phyloP scores from a whole-genome alignment of 2,888 invertebrate species.

The Elgonia sp. region DNA sequence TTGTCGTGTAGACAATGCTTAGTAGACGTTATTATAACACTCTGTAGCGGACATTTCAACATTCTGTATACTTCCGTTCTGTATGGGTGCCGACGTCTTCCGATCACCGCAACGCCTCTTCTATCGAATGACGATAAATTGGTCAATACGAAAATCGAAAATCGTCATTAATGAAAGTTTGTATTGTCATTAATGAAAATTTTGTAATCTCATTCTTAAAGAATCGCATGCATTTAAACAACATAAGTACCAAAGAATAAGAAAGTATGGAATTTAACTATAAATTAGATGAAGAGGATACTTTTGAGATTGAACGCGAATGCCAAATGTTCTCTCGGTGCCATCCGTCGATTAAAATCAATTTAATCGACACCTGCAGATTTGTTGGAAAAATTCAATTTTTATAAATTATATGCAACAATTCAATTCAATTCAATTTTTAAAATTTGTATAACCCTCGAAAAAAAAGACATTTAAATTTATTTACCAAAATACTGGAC shows the following conservation, averaged over 20 bases:
- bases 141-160: neutral
- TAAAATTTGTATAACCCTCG: too few species aligned
- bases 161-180: too few species aligned
- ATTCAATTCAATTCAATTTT: neutral
- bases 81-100: slow-evolving; percentile 54
- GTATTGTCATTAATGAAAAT: too few species aligned
- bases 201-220: slow-evolving; percentile 26
- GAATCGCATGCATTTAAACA: slow-evolving; percentile 62
- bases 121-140: slow-evolving; percentile 51
- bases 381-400: neutral
- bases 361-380: neutral
- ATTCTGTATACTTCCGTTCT: too few species aligned
- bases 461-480: too few species aligned
- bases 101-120: slow-evolving; percentile 51
- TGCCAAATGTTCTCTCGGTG: slow-evolving; percentile 8
- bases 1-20: too few species aligned
- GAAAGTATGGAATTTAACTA: neutral
- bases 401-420: neutral
- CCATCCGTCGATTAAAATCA: slow-evolving; percentile 16
- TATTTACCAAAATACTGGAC: too few species aligned
- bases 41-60: too few species aligned
- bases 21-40: too few species aligned
- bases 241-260: slow-evolving; percentile 32
- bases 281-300: neutral
- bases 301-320: slow-evolving; percentile 13